These are phyloP conservation scores for Leucoraja ocellata DNA, from an alignment of 2,797 vertebrate genomes.

Conservation along the genomic window DNA sequence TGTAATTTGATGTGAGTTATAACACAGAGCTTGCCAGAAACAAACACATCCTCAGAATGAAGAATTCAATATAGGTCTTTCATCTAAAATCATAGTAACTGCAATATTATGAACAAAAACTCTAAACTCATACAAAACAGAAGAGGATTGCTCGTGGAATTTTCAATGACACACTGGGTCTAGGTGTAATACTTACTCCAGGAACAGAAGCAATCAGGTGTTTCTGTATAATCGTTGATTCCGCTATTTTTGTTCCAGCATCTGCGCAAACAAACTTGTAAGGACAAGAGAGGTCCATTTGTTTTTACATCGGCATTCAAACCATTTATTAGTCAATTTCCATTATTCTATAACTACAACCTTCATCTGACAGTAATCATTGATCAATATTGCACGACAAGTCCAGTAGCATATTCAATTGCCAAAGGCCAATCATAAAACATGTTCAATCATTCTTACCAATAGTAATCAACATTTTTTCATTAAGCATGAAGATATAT, in stretches of 20 bases:
- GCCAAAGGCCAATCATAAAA: neutral
- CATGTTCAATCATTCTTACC: neutral
- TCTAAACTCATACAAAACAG: neutral
- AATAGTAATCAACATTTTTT: neutral
- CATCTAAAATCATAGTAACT: neutral
- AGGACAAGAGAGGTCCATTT: constrained; percentile 47
- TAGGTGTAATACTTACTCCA: constrained; percentile 68
- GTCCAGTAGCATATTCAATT: neutral
- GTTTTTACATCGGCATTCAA: constrained; percentile 22
- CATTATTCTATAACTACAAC: constrained; percentile 28
- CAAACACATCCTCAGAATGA: no score
- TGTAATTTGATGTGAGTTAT: no score
- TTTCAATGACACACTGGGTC: neutral
- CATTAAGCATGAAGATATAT: neutral
- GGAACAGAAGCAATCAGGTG: constrained; percentile 92
- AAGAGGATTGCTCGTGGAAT: neutral
- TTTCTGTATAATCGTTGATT: constrained; percentile 95
- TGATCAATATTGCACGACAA: neutral
- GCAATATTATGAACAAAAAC: neutral
- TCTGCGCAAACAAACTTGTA: constrained; percentile 93
- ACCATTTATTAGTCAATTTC: neutral
- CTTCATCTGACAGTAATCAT: neutral
- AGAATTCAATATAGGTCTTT: no score
- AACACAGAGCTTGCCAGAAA: no score
- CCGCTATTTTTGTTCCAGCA: constrained; percentile 87